A percentile compares a stretch with the other conserved stretches of the same genome.
Evolutionary conservation across 1,140 invertebrate genomes (phyloP).

Genomic region (Drosophila kohkoa): DNA sequence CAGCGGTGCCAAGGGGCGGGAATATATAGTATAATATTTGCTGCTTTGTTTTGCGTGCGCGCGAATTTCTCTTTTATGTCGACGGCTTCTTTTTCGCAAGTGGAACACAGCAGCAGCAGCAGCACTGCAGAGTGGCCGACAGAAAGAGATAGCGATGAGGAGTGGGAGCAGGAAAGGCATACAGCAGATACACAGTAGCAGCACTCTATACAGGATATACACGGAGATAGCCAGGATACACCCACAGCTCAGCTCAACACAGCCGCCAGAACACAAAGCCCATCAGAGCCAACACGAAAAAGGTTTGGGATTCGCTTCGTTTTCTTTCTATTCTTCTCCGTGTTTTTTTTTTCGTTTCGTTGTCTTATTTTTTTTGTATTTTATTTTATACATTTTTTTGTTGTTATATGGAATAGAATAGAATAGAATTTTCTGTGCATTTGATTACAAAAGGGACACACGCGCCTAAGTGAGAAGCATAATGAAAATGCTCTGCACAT

Average conservation of each 20-base stretch:
- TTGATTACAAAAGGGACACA: slow-evolving; percentile 81
- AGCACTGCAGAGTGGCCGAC: slow-evolving; percentile 2
- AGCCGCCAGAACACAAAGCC: slow-evolving; percentile 65
- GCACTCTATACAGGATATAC: slow-evolving; percentile 20
- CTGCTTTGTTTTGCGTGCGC: slow-evolving; percentile 62
- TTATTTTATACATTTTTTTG: slow-evolving; percentile 38
- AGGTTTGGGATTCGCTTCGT: slow-evolving; percentile 64
- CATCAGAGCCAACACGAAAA: slow-evolving; percentile 73
- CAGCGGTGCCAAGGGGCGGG: not conserved
- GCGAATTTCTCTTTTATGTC: slow-evolving; percentile 48
- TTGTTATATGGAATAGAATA: slow-evolving; percentile 64
- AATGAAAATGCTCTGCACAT: slow-evolving; percentile 63
- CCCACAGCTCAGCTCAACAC: slow-evolving; percentile 19
- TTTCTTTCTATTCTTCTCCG: slow-evolving; percentile 26
- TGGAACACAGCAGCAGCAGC: slow-evolving; percentile 53
- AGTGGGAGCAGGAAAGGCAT: not conserved
- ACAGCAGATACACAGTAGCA: slow-evolving; percentile 32
- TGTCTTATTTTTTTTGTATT: slow-evolving; percentile 11
- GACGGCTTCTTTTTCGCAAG: slow-evolving; percentile 46
- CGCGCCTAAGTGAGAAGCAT: slow-evolving; percentile 70
- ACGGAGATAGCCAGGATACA: slow-evolving; percentile 32
- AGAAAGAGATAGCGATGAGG: not conserved
- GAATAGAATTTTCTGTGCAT: slow-evolving; percentile 79
- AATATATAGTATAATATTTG: slow-evolving; percentile 55
- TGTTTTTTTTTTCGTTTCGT: slow-evolving; percentile 7